Base-by-base conservation (phyloP, 2,888 invertebrate species). In the Diplazon laetatorius region DNA sequence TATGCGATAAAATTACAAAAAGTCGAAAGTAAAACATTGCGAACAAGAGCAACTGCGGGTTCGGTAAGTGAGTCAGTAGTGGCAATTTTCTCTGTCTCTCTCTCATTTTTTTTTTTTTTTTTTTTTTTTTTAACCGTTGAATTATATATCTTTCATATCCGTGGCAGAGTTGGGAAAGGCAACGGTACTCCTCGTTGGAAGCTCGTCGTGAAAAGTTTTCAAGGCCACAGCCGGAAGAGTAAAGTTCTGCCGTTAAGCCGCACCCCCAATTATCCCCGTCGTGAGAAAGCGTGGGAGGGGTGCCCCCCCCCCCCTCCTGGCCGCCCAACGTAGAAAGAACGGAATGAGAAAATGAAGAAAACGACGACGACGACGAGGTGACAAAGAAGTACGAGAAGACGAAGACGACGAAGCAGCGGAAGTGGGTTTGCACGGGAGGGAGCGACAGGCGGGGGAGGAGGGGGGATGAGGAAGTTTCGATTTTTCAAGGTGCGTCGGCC, bases 261-360 rank as follows among this genome's bases (percentile, higher is more conserved):
- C 55, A 75, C 68, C 85, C 84, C 85, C 87, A 89, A 89, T 89
- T 89, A 89, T 87, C 81, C 80, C 83, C 55, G 63, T 70, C 77
- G 76, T 71, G 76, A 76, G 76, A 76, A 75, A 57, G 62, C 66
- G 39, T 48, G 22, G 52, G 46, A n/a, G n/a, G n/a, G n/a, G n/a
- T n/a, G n/a, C n/a, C n/a, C n/a, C n/a, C n/a, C n/a, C n/a, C n/a
- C n/a, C n/a, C n/a, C n/a, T 42, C 76, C 46, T 6, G 30, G 48
- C 46, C 30, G n/a, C n/a, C 12, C 16, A 62, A 73, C 59, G 74
- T 60, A 57, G 55, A 68, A 57, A 52, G 69, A 35, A 18, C 16
- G 50, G 55, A 59, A 72, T 39, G 50, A 42, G 50, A 63, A 46
- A 60, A 57, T 22, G 52, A 57, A 63, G 55, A 60, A 52, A 52